Conservation (phyloP, 2,113 vertebrate genomes). For the Polypterus bichir region DNA sequence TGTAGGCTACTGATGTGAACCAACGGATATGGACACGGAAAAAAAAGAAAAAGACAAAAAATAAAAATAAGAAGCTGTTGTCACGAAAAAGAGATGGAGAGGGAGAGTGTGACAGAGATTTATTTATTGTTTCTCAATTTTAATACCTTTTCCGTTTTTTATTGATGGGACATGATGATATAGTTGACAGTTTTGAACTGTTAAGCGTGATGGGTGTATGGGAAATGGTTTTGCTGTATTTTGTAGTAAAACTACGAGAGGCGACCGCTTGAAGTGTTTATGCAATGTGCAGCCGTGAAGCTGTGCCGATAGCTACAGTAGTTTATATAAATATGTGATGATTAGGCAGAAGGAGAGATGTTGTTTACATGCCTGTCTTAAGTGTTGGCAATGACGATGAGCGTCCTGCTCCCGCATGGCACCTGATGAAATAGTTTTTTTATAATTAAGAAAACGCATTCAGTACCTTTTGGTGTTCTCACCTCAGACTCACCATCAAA, state of each 20-base stretch:
- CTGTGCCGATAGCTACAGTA: constrained; percentile 28
- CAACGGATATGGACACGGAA: constrained; percentile 2
- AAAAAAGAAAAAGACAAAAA: constrained; percentile 5
- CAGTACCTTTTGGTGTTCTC: too few relatives aligned
- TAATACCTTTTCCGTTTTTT: constrained; percentile 7
- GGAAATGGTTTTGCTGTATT: constrained; percentile 16
- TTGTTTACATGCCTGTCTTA: constrained; percentile 32
- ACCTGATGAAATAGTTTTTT: constrained; percentile 4
- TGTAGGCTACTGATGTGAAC: constrained; percentile 10
- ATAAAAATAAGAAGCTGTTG: background rate
- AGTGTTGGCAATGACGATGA: constrained; percentile 19
- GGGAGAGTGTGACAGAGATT: constrained; percentile 11
- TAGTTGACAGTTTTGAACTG: constrained; percentile 17
- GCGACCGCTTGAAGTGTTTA: constrained; percentile 21
- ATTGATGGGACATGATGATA: constrained; percentile 12
- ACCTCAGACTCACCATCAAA: constrained; percentile 17
- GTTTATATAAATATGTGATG: constrained; percentile 7
- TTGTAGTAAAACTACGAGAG: constrained; percentile 15
- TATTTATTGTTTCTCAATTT: constrained; percentile 14
- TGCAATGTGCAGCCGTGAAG: constrained; percentile 42
- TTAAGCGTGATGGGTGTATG: constrained; percentile 16
- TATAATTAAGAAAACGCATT: too few relatives aligned
- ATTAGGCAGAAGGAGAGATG: constrained; percentile 20
- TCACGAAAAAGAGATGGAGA: background rate
- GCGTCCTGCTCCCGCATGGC: constrained; percentile 7